Percentiles rank a stretch among this genome's conserved stretches.
Evolutionary conservation across 2,113 vertebrate species (phyloP).

Genomic region (Notarius lentiginosus): DNA sequence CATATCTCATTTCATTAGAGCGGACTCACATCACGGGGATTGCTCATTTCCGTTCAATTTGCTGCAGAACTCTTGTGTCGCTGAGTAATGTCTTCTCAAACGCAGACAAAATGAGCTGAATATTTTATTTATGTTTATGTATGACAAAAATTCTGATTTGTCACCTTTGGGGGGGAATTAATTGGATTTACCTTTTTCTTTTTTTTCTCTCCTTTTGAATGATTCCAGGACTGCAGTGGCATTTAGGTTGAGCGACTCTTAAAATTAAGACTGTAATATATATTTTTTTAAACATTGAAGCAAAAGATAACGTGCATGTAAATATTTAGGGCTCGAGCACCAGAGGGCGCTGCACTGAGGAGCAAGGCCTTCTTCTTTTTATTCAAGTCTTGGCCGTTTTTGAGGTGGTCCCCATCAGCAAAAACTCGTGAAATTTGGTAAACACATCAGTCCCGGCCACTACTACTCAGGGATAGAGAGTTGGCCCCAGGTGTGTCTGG

Average conservation of each 20-base stretch:
- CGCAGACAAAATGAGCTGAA: conserved; percentile 12
- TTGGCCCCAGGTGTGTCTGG: too few species aligned
- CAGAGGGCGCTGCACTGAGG: too few species aligned
- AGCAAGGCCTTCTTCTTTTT: too few species aligned
- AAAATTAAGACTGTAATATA: too few species aligned
- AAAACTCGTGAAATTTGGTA: too few species aligned
- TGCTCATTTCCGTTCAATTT: conserved; percentile 22
- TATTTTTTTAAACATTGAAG: neutral
- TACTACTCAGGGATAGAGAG: too few species aligned
- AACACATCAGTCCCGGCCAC: too few species aligned
- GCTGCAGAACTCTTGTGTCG: conserved; percentile 2
- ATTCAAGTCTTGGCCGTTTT: too few species aligned
- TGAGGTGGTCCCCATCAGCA: too few species aligned
- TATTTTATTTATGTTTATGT: neutral
- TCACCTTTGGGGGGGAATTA: neutral
- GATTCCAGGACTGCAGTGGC: neutral
- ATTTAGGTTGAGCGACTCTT: neutral
- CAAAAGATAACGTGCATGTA: neutral
- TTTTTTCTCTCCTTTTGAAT: neutral
- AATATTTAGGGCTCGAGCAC: too few species aligned
- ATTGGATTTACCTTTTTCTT: neutral
- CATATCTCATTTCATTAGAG: conserved; percentile 6
- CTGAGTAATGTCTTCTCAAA: conserved; percentile 4
- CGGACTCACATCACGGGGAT: neutral
- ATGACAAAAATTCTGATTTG: neutral